Evolutionary conservation across 2,113 vertebrate species (phyloP).

Genomic region (Scortum barcoo): DNA sequence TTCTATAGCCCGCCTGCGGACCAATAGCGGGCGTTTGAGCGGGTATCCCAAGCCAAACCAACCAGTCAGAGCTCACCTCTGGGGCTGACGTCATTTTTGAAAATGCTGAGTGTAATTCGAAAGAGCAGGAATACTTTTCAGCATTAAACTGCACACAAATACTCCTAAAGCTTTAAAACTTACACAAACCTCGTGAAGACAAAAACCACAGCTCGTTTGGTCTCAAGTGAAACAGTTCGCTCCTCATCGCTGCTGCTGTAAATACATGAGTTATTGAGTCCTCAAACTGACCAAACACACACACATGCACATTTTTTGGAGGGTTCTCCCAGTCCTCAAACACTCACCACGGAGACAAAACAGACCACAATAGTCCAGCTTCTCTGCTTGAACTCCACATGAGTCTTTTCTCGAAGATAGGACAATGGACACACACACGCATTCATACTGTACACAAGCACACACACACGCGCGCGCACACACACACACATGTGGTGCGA

Average conservation of each 20-base stretch:
- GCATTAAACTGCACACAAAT: neutral
- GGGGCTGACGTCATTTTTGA: slow-evolving; percentile 58
- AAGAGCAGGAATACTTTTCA: slow-evolving; percentile 15
- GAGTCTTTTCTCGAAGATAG: slow-evolving; percentile 67
- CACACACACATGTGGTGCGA: slow-evolving; percentile 61
- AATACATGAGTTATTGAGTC: slow-evolving; percentile 38
- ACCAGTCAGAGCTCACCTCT: slow-evolving; percentile 56
- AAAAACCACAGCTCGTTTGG: slow-evolving; percentile 13
- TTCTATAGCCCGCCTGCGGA: slow-evolving; percentile 21
- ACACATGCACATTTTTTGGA: slow-evolving; percentile 25
- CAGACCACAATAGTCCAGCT: slow-evolving; percentile 64
- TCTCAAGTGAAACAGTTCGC: slow-evolving; percentile 21
- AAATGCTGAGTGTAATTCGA: slow-evolving; percentile 32
- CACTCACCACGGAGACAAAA: slow-evolving; percentile 64
- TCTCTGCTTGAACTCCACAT: slow-evolving; percentile 68
- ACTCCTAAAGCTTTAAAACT: neutral
- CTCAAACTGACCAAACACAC: slow-evolving; percentile 36
- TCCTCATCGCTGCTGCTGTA: slow-evolving; percentile 18
- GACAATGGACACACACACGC: slow-evolving; percentile 59
- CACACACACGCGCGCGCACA: slow-evolving; percentile 26
- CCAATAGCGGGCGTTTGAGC: slow-evolving; percentile 61
- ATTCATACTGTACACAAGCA: slow-evolving; percentile 64
- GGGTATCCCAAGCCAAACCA: slow-evolving; percentile 54
- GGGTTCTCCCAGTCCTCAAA: slow-evolving; percentile 56
- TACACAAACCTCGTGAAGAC: neutral